A percentile compares a stretch with the other conserved stretches of the same genome.
phyloP scores from a whole-genome alignment of 2,888 invertebrate genomes.

The Thymelicus sylvestris region DNA sequence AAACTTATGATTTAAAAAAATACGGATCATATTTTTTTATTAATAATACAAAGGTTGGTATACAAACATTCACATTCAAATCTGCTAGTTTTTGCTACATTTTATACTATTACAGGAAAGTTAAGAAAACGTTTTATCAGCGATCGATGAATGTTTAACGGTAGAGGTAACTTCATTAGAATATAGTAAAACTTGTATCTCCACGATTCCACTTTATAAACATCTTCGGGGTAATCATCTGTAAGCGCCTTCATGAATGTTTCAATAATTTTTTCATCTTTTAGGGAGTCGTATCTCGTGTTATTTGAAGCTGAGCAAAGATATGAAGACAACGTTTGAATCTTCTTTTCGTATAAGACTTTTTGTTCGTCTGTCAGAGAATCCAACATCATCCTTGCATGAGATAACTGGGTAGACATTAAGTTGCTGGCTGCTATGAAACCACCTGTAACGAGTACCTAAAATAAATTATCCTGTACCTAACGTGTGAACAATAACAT shows the following conservation, averaged over 20 bases:
- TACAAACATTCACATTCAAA: background rate
- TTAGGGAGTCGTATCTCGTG: slow-evolving; percentile 73
- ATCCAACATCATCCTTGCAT: slow-evolving; percentile 87
- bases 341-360: slow-evolving; percentile 87
- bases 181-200: slow-evolving; percentile 87
- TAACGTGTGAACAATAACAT: too few species aligned
- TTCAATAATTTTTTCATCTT: slow-evolving; percentile 83
- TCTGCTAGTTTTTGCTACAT: background rate
- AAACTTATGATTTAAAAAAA: too few species aligned
- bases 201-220: slow-evolving; percentile 89
- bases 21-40: too few species aligned
- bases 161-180: slow-evolving; percentile 85
- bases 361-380: slow-evolving; percentile 86
- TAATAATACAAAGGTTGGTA: too few species aligned
- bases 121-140: slow-evolving; percentile 86
- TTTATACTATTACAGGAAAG: slow-evolving; percentile 77
- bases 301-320: slow-evolving; percentile 75
- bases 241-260: slow-evolving; percentile 87
- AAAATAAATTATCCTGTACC: background rate
- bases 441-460: slow-evolving; percentile 85
- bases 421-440: slow-evolving; percentile 89
- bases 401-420: slow-evolving; percentile 84
- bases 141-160: slow-evolving; percentile 84
- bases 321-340: slow-evolving; percentile 86
- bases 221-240: slow-evolving; percentile 82